Base-by-base conservation (phyloP, 2,888 invertebrate genomes). In the Pachycephus smyrnensis region DNA sequence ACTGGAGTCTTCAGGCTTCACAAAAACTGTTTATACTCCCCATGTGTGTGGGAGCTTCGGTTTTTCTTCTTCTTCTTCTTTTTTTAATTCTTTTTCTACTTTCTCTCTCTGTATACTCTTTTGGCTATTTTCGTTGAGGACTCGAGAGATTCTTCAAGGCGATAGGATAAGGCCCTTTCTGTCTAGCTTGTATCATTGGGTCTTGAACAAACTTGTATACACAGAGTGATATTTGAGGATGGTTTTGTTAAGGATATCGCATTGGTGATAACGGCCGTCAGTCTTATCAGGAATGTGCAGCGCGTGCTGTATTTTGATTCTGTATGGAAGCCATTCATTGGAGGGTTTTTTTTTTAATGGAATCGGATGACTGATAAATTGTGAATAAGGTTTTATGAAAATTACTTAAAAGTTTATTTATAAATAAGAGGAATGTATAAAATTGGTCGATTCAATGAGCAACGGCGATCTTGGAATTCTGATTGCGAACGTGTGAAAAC, bases 41-140 rank as follows among this genome's bases (percentile, higher is more conserved):
- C 75, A 75, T 71, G 77, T 80, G 85, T 86, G 86, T 87, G 87
- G 84, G 87, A 87, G 86, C 82, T 73, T 74, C 55, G 79, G 78
- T 71, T 73, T 35, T 75, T 55, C 55, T 74, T 73, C 73, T 79
- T 77, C 40, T 68, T 75, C n/a, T 40, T 76, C 15, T 40, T 12
- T 40, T 15, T 37, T 12, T 15, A n/a, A n/a, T n/a, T 23, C 55
- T 2, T 55, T 23, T 9, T 55, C 55, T 9, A 55, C 9, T 9
- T 23, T 33, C 33, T 33, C 33, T 33, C 33, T 9, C 23, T 2
- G 55, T 55, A 1, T 2, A 55, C 23, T 55, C 55, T 9, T 23
- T 55, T 55, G 55, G 55, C 23, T 23, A 55, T 55, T 55, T 23
- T 55, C 23, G 23, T 55, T 55, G 23, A 0, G 23, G 55, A 23